phyloP scores from a whole-genome alignment of 2,113 vertebrate genomes.

The Bucco capensis region DNA sequence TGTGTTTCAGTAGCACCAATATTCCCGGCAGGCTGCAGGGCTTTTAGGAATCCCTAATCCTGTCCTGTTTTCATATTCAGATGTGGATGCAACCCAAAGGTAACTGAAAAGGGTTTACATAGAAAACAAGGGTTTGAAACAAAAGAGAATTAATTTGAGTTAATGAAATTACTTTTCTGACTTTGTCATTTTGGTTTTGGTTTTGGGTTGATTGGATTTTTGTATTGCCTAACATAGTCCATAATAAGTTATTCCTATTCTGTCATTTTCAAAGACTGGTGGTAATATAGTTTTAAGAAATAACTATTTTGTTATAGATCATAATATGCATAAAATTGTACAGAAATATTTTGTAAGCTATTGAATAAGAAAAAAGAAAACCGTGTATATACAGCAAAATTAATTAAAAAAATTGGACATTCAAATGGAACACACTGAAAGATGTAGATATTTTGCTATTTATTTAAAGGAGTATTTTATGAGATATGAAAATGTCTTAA shows the following conservation, averaged over 20 bases:
- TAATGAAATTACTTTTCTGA: constrained; percentile 57
- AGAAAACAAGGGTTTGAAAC: constrained; percentile 1
- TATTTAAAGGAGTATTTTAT: constrained; percentile 91
- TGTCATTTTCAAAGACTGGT: constrained; percentile 70
- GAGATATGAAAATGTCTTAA: constrained; percentile 77
- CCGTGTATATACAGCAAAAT: constrained; percentile 75
- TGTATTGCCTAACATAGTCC: constrained; percentile 64
- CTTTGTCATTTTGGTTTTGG: constrained; percentile 45
- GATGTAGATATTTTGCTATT: constrained; percentile 93
- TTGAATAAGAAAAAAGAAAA: constrained; percentile 70
- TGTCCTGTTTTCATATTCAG: background rate
- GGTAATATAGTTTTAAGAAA: constrained; percentile 79
- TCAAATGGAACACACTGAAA: constrained; percentile 73
- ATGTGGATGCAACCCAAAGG: constrained; percentile 54
- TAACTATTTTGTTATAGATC: constrained; percentile 81
- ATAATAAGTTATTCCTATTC: constrained; percentile 69
- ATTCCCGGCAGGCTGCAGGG: constrained; percentile 54
- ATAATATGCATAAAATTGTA: constrained; percentile 82
- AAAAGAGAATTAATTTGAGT: background rate
- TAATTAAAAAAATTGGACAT: constrained; percentile 53
- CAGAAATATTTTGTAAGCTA: constrained; percentile 82
- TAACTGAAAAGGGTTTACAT: constrained; percentile 57
- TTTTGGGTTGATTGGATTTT: constrained; percentile 57
- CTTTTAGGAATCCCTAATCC: constrained; percentile 32
- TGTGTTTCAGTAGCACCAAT: background rate